Evolutionary conservation across 35 echinoderm and acorn worm species (phyloP).

Genomic region (Ptychodera flava): DNA sequence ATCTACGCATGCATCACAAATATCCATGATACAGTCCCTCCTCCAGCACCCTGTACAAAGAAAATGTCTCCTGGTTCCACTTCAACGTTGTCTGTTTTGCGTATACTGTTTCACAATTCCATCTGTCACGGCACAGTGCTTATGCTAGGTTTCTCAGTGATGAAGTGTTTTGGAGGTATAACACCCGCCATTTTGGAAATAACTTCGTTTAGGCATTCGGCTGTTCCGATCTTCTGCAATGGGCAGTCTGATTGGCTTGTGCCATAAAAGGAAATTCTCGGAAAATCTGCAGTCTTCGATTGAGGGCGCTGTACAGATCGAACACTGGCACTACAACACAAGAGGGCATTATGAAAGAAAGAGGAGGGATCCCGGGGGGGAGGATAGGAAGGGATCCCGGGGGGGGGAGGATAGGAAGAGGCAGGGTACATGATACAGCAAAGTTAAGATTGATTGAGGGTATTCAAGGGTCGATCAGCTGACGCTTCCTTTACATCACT

Average conservation of each 20-base stretch:
- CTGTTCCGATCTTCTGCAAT: background rate
- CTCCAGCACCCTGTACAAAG: background rate
- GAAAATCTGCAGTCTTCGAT: background rate
- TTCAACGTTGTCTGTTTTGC: background rate
- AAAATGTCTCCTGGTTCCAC: background rate
- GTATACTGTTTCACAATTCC: background rate
- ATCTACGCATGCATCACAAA: background rate
- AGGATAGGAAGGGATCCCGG: no score
- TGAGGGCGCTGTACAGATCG: background rate
- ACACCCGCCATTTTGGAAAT: background rate
- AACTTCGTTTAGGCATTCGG: background rate
- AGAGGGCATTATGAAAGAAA: no score
- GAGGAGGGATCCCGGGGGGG: no score
- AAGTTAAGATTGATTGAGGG: no score
- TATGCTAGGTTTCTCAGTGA: background rate
- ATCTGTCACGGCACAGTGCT: background rate
- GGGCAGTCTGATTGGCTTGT: background rate
- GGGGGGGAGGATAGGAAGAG: no score
- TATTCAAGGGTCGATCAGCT: no score
- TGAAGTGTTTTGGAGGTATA: background rate
- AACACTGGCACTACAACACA: no score
- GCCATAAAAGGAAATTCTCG: background rate
- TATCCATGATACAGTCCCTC: background rate
- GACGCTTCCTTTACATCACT: no score
- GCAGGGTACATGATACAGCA: no score